These are phyloP conservation scores for Pangasius mekongensis DNA, from an alignment of 2,797 vertebrate genomes.

Conservation along the genomic window DNA sequence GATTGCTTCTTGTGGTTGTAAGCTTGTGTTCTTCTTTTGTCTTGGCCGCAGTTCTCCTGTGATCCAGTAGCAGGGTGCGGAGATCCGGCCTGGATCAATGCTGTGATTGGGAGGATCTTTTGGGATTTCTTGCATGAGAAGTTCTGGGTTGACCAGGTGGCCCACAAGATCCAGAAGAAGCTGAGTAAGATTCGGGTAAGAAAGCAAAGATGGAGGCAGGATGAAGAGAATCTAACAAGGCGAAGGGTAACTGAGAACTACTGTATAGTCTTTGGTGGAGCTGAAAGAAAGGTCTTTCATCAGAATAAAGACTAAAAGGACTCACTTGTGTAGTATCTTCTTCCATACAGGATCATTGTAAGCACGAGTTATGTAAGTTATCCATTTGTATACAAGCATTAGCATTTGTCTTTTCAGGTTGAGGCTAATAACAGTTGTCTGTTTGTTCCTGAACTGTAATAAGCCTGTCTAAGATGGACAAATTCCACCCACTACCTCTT, in stretches of 20 bases:
- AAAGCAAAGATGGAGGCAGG: background rate
- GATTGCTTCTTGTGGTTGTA: background rate
- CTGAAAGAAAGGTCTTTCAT: background rate
- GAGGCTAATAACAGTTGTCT: slow-evolving; percentile 19
- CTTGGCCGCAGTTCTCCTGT: slow-evolving; percentile 53
- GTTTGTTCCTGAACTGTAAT: background rate
- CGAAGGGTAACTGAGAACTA: background rate
- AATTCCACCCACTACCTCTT: slow-evolving; percentile 1
- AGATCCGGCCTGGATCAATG: slow-evolving; percentile 79
- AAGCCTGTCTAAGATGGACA: background rate
- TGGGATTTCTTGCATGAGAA: slow-evolving; percentile 87
- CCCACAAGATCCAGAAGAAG: slow-evolving; percentile 88
- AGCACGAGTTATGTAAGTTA: background rate
- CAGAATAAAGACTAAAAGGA: background rate
- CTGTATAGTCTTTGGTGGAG: background rate
- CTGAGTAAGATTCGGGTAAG: slow-evolving; percentile 86
- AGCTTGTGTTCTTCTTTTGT: background rate
- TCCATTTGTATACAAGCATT: background rate
- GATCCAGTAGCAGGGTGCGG: slow-evolving; percentile 58
- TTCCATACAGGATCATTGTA: background rate
- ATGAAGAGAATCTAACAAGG: background rate
- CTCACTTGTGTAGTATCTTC: background rate
- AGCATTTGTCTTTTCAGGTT: slow-evolving; percentile 1
- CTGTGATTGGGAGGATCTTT: slow-evolving; percentile 82
- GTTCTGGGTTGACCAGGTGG: slow-evolving; percentile 86